Conservation (phyloP, 2,888 invertebrate genomes). For the Resseliella maxima region DNA sequence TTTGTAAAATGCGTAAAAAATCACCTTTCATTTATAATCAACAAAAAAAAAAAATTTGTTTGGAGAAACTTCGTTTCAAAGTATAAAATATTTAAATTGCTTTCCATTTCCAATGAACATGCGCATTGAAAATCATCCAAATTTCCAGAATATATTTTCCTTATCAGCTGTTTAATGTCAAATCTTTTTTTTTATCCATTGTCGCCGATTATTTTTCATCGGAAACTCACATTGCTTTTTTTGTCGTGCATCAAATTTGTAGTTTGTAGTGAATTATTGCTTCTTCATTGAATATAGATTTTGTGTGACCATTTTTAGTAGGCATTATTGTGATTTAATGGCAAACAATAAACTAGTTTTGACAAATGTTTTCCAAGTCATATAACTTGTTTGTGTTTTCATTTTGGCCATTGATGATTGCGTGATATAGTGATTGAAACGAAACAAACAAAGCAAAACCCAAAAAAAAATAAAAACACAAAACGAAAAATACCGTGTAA, state of each 20-base stretch:
- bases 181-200: conserved; percentile 1
- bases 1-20: background rate
- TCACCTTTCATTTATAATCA: background rate
- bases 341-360: background rate
- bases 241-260: background rate
- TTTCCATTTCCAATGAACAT: conserved; percentile 26
- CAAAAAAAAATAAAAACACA: too few species aligned
- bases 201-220: background rate
- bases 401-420: background rate
- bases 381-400: conserved; percentile 9
- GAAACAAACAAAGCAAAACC: background rate
- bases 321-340: background rate
- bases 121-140: background rate
- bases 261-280: background rate
- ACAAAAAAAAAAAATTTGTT: background rate
- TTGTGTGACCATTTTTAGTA: background rate
- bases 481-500: background rate
- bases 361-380: background rate
- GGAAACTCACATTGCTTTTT: background rate
- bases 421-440: background rate
- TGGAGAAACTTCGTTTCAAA: background rate
- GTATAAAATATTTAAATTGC: background rate
- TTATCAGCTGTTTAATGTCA: conserved; percentile 59
- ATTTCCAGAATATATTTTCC: conserved; percentile 54
- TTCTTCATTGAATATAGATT: background rate